These are phyloP conservation scores for Kuschelorhynchus macadamiae DNA, from an alignment of 2,888 invertebrate species.

Conservation along the genomic window DNA sequence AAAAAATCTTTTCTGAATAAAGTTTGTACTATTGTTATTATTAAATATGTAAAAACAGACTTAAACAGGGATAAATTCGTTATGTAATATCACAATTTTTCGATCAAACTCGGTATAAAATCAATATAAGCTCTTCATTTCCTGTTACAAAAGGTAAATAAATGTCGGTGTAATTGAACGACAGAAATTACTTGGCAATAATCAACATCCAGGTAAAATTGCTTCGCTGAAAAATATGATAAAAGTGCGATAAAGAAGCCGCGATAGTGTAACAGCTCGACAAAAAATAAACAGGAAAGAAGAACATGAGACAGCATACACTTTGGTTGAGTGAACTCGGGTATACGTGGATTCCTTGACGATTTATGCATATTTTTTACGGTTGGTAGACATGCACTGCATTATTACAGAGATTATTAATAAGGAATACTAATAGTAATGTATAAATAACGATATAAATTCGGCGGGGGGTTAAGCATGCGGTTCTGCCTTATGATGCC, in stretches of 20 bases:
- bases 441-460: neutral
- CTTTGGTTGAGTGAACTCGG: constrained; percentile 36
- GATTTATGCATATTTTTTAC: constrained; percentile 40
- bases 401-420: constrained; percentile 31
- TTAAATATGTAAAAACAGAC: too few relatives aligned
- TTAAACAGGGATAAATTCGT: too few relatives aligned
- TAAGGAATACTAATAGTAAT: constrained; percentile 23
- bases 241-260: constrained; percentile 25
- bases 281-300: constrained; percentile 37
- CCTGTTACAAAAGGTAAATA: too few relatives aligned
- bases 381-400: constrained; percentile 23
- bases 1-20: too few relatives aligned
- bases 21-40: too few relatives aligned
- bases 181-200: neutral
- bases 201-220: constrained; percentile 13
- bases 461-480: constrained; percentile 6
- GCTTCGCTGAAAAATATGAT: constrained; percentile 15
- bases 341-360: constrained; percentile 21
- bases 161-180: constrained; percentile 6
- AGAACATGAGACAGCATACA: constrained; percentile 23
- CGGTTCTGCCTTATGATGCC: neutral
- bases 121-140: too few relatives aligned
- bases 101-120: too few relatives aligned
- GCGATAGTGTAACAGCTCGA: constrained; percentile 18
- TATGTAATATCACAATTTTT: too few relatives aligned